Base-by-base conservation (phyloP, 53 echinoderm and acorn worm species). In the Crossaster papposus region DNA sequence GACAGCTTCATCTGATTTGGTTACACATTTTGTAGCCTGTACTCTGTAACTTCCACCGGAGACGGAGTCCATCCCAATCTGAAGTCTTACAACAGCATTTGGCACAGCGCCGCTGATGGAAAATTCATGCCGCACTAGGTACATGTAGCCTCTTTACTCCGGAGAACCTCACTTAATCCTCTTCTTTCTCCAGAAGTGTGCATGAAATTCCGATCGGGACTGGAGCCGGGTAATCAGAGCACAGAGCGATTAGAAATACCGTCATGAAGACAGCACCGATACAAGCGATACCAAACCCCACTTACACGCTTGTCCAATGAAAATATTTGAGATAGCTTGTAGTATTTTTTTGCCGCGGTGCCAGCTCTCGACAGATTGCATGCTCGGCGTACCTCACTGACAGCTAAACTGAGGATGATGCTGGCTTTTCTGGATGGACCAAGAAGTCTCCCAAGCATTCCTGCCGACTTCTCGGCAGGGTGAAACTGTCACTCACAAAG, bases 321-420 rank as follows among this genome's bases (percentile, higher is more conserved):
- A 75, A 75, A 74, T 74, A 58, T 76, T 74, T 58, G 62, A 85
- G 85, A 77, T 87, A 76, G 58, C 77, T 54, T 77, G 75, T 87
- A 54, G 36, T 76, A 77, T 77, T 77, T n/a, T n/a, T n/a, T 75
- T 77, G 77, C 77, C 58, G 86, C 77, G 18, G 22, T 33, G 64
- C 76, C 10, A 52, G 64, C 28, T 77, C 14, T 76, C 77, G 77
- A 63, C 77, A 87, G 87, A 76, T 77, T 33, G 26, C 87, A 87
- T 87, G 75, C 87, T 62, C 75, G 2, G 14, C 87, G 74, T 77
- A 74, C 9, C 33, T 87, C 63, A 4, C 24, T 87, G 87, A 75
- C 87, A 76, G 87, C 77, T 77, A 72, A 87, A 87, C 87, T 87
- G 87, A 63, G 72, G 38, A 87, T 87, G 87, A 87, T 62, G 77